Evolutionary conservation across 2,113 vertebrate genomes (phyloP).

Genomic region (Eulemur macaco): DNA sequence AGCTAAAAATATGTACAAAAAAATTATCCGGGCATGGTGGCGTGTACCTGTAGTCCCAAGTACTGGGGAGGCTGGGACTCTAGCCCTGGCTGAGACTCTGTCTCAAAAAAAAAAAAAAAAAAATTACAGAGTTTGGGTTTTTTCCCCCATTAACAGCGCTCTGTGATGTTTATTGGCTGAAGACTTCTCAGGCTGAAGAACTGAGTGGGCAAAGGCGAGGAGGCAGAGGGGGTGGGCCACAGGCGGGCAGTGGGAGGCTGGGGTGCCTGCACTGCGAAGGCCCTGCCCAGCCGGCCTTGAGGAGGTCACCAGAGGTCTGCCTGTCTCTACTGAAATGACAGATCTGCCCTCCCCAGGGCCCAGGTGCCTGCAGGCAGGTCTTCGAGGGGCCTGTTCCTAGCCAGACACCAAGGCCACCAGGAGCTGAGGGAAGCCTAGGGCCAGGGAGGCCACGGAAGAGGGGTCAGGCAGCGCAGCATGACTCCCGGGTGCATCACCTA

Average conservation of each 20-base stretch:
- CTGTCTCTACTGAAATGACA: neutral
- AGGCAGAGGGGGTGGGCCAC: neutral
- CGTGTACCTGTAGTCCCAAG: no score
- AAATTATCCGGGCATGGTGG: no score
- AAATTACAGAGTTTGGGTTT: no score
- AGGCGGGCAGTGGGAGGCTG: neutral
- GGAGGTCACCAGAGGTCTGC: neutral
- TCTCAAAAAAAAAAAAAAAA: no score
- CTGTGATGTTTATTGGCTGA: neutral
- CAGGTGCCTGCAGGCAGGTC: neutral
- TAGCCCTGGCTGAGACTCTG: no score
- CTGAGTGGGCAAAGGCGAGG: neutral
- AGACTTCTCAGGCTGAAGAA: neutral
- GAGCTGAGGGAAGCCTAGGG: neutral
- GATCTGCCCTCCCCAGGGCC: no score
- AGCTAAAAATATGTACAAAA: no score
- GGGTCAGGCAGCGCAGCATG: fast-evolving
- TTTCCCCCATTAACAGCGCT: neutral
- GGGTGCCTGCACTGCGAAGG: neutral
- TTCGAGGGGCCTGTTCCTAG: neutral
- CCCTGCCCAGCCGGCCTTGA: no score
- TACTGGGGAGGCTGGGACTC: no score
- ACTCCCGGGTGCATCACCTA: neutral
- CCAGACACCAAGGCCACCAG: neutral
- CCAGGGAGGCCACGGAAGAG: neutral